phyloP scores from a whole-genome alignment of 2,888 invertebrate species.

The Hypselothyrea guttata region DNA sequence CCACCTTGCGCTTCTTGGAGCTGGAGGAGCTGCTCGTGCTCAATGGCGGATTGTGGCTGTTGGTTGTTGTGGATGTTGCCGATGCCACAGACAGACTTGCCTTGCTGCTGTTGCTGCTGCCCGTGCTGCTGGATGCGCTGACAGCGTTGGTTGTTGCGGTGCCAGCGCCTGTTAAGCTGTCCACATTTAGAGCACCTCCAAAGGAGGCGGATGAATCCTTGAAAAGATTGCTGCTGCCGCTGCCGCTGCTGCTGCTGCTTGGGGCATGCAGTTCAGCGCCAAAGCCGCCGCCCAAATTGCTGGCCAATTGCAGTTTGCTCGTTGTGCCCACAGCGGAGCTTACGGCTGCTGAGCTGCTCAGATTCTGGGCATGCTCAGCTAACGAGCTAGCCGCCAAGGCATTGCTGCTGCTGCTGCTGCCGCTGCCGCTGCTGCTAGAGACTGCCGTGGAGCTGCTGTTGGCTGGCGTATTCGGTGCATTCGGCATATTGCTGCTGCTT shows the following conservation, averaged over 20 bases:
- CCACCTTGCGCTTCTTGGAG: slow-evolving; percentile 81
- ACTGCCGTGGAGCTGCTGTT: slow-evolving; percentile 41
- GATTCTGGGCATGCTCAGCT: slow-evolving; percentile 60
- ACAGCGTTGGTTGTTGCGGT: slow-evolving; percentile 44
- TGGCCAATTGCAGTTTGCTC: slow-evolving; percentile 48
- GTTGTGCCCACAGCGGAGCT: slow-evolving; percentile 18
- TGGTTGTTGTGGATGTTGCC: slow-evolving; percentile 37
- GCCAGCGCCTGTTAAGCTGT: slow-evolving; percentile 54
- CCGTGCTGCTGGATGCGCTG: slow-evolving; percentile 27
- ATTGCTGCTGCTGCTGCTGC: neutral
- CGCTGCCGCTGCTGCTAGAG: slow-evolving; percentile 35
- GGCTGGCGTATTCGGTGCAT: slow-evolving; percentile 14
- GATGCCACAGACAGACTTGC: slow-evolving; percentile 14
- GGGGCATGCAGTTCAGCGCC: slow-evolving; percentile 37
- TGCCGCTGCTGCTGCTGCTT: slow-evolving; percentile 26
- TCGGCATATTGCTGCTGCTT: slow-evolving; percentile 35
- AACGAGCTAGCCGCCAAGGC: slow-evolving; percentile 13
- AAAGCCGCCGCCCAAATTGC: slow-evolving; percentile 47
- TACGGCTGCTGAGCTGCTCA: slow-evolving; percentile 32
- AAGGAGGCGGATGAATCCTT: slow-evolving; percentile 37
- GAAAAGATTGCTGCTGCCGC: slow-evolving; percentile 9
- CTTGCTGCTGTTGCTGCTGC: slow-evolving; percentile 33
- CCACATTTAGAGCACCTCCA: slow-evolving; percentile 24
- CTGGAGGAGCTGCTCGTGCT: slow-evolving; percentile 45
- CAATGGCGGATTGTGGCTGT: slow-evolving; percentile 29